These are phyloP conservation scores for Struthio camelus DNA, from an alignment of 2,113 vertebrate genomes.

Conservation along the genomic window DNA sequence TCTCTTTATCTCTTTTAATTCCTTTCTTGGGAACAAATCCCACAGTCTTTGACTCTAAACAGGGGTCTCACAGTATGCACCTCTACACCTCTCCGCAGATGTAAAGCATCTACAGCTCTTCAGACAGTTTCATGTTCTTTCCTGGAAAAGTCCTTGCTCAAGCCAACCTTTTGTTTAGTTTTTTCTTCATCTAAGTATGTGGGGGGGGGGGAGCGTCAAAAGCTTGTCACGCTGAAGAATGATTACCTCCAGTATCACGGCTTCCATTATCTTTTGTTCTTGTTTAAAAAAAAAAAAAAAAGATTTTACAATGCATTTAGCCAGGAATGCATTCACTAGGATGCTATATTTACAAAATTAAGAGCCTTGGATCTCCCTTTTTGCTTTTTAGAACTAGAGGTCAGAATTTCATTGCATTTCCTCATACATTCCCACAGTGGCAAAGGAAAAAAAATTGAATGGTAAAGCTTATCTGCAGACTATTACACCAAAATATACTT, in stretches of 20 bases:
- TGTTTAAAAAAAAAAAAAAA: not conserved
- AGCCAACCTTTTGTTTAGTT: not conserved
- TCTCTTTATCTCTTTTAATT: not conserved
- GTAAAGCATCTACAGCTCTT: not conserved
- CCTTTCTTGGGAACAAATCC: not conserved
- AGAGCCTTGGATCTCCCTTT: not conserved
- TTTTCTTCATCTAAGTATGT: not conserved
- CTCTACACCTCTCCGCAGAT: not conserved
- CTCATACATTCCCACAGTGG: not conserved
- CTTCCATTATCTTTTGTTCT: not conserved
- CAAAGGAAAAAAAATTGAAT: not conserved
- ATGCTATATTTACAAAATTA: not conserved
- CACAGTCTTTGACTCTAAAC: not conserved
- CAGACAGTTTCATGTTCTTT: not conserved
- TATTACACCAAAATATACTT: not conserved
- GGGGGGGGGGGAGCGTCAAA: not conserved
- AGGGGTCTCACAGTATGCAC: fast-evolving
- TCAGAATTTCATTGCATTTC: not conserved
- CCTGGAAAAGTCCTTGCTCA: not conserved
- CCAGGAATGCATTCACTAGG: not conserved
- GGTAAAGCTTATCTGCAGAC: not conserved
- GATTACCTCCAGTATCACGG: not conserved
- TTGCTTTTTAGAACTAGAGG: not conserved
- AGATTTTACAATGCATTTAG: not conserved
- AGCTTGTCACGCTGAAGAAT: not conserved